A percentile compares a stretch with the other conserved stretches of the same genome.
Conservation (phyloP, 2,797 vertebrate species). For the Sphenopsis melanotis region DNA sequence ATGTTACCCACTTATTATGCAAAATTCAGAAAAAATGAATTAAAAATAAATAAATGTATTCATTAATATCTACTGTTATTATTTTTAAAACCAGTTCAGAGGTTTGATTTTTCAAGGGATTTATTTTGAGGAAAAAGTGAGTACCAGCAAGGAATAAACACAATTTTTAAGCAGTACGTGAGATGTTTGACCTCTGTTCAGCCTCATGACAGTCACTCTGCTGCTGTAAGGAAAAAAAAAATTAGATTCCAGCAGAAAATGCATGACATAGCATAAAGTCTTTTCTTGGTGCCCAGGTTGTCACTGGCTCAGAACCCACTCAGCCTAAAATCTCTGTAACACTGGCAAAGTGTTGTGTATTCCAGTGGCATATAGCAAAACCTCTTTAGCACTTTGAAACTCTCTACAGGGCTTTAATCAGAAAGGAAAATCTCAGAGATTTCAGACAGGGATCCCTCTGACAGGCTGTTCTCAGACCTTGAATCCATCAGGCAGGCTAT, state of each 20-base stretch:
- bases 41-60: neutral
- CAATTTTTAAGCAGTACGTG: neutral
- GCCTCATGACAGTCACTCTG: neutral
- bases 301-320: neutral
- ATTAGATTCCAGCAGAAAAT: neutral
- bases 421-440: neutral
- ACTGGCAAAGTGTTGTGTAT: neutral
- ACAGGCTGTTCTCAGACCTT: neutral
- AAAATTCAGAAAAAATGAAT: neutral
- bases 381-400: neutral
- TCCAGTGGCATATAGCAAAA: neutral
- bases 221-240: neutral
- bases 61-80: neutral
- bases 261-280: neutral
- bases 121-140: neutral
- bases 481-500: neutral
- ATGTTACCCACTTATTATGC: neutral
- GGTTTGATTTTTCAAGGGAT: neutral
- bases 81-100: neutral
- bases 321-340: neutral
- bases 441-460: neutral
- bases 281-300: neutral
- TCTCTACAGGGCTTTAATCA: neutral
- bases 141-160: neutral
- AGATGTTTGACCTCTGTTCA: neutral